Evolutionary conservation across 2,888 invertebrate species (phyloP).

Genomic region (Drosophila austrosaltans): DNA sequence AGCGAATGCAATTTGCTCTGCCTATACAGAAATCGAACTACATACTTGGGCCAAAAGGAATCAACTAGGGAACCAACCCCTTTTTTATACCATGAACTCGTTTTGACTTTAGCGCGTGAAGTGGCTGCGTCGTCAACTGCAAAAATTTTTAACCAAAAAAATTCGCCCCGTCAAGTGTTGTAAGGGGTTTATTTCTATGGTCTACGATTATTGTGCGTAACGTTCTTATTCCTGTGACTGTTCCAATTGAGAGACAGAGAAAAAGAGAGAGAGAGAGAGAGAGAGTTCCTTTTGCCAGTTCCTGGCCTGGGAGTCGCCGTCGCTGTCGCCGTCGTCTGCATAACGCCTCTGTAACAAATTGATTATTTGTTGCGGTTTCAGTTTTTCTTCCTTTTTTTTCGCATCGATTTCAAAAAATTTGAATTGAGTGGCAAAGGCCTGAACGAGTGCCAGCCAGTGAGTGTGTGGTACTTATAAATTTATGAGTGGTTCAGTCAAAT

Average conservation of each 20-base stretch:
- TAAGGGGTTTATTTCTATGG: conserved; percentile 32
- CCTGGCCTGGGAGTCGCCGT: conserved; percentile 5
- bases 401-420: conserved; percentile 56
- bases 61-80: not conserved
- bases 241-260: not conserved
- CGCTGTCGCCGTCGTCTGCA: conserved; percentile 22
- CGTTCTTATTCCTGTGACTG: conserved; percentile 8
- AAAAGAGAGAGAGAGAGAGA: too few species aligned
- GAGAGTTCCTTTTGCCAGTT: conserved; percentile 21
- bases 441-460: conserved; percentile 24
- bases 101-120: conserved; percentile 48
- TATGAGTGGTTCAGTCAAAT: conserved; percentile 62
- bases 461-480: conserved; percentile 65
- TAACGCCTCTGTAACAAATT: conserved; percentile 76
- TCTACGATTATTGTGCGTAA: conserved; percentile 62
- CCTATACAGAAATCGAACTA: conserved; percentile 37
- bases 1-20: conserved; percentile 72
- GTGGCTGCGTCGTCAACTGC: conserved; percentile 53
- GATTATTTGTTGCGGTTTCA: conserved; percentile 72
- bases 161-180: conserved; percentile 56
- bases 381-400: conserved; percentile 25
- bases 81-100: not conserved
- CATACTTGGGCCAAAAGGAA: not conserved
- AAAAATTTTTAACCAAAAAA: conserved; percentile 1
- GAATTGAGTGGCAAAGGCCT: conserved; percentile 53